A percentile compares a stretch with the other conserved stretches of the same genome.
Evolutionary conservation across 2,113 vertebrate species (phyloP).

Genomic region (Lynx canadensis): DNA sequence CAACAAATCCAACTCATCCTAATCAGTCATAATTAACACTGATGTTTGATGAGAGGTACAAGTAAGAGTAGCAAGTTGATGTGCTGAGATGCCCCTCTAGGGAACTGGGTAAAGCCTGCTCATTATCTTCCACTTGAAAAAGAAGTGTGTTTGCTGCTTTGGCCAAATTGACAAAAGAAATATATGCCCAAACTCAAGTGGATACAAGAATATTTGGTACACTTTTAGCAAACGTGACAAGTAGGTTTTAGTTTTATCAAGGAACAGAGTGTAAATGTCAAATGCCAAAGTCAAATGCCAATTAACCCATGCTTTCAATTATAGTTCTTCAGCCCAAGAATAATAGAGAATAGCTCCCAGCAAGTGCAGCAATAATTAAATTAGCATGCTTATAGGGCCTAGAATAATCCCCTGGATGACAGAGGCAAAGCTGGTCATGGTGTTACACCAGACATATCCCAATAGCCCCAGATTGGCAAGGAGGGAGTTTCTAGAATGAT

Average conservation of each 20-base stretch:
- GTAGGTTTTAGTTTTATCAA: slow-evolving; percentile 17
- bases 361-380: slow-evolving; percentile 59
- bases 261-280: slow-evolving; percentile 1
- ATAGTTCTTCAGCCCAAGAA: background rate
- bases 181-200: background rate
- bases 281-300: slow-evolving; percentile 42
- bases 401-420: background rate
- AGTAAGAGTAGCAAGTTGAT: background rate
- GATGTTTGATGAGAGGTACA: slow-evolving; percentile 68
- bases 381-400: background rate
- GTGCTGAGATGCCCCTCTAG: slow-evolving; percentile 18
- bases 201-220: background rate
- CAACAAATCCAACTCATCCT: slow-evolving; percentile 75
- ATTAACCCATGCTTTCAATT: background rate
- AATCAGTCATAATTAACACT: slow-evolving; percentile 79
- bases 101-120: slow-evolving; percentile 42
- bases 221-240: slow-evolving; percentile 52
- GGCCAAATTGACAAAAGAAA: slow-evolving; percentile 65
- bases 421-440: background rate
- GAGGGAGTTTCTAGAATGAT: background rate
- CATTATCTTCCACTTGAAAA: slow-evolving; percentile 54
- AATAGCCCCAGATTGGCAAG: background rate
- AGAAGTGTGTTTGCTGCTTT: background rate
- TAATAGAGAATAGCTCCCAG: background rate
- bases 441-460: background rate